These are phyloP conservation scores for Tenodera sinensis DNA, from an alignment of 2,888 invertebrate species.

Conservation along the genomic window DNA sequence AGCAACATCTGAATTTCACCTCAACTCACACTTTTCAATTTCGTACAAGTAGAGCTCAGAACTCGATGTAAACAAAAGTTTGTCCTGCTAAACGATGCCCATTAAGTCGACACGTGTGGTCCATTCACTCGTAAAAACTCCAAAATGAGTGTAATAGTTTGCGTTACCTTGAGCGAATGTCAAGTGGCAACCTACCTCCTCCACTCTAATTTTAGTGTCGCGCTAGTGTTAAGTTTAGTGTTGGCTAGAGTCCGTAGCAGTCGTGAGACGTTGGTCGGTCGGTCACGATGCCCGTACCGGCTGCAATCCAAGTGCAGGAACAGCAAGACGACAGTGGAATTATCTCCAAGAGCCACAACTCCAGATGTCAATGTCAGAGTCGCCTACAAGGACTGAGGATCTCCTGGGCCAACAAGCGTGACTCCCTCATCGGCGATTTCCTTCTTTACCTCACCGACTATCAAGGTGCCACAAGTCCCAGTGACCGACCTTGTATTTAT, in stretches of 20 bases:
- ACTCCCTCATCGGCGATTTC: conserved; percentile 47
- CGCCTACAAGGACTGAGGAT: conserved; percentile 39
- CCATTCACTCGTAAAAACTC: background rate
- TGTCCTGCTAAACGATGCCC: too few species aligned
- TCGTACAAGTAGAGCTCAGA: too few species aligned
- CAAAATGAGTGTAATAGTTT: background rate
- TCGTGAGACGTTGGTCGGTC: background rate
- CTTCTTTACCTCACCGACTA: conserved; percentile 48
- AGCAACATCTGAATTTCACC: too few species aligned
- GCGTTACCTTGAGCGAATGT: background rate
- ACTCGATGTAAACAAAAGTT: too few species aligned
- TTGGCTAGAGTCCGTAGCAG: background rate
- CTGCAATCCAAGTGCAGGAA: background rate
- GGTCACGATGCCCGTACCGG: conserved; percentile 22
- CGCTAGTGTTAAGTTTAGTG: background rate
- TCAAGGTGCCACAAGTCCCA: conserved; percentile 46
- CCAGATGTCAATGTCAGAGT: background rate
- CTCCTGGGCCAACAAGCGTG: conserved; percentile 41
- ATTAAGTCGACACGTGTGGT: background rate
- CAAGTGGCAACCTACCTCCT: background rate
- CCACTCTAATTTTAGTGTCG: background rate
- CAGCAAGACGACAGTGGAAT: background rate
- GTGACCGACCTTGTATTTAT: background rate
- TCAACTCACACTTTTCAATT: too few species aligned
- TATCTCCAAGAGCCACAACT: background rate